phyloP scores from a whole-genome alignment of 2,888 invertebrate species.

The Acanthoscelides obtectus region DNA sequence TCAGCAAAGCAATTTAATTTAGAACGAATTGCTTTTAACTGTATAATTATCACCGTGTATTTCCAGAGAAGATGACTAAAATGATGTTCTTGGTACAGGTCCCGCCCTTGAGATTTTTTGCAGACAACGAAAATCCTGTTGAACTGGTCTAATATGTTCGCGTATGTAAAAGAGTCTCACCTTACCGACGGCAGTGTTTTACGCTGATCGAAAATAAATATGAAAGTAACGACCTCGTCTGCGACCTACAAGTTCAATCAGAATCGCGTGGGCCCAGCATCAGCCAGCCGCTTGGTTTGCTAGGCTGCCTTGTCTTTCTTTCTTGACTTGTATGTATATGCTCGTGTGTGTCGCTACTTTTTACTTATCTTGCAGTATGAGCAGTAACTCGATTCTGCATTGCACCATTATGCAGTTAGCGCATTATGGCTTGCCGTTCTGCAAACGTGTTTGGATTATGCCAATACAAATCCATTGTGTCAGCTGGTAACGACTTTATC shows the following conservation, averaged over 20 bases:
- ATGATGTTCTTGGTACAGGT: background rate
- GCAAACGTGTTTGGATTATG: too few relatives aligned
- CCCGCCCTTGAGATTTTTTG: background rate
- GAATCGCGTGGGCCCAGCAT: slow-evolving; percentile 27
- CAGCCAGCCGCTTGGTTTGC: too few relatives aligned
- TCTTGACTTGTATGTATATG: too few relatives aligned
- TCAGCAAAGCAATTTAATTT: too few relatives aligned
- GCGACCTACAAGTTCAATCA: slow-evolving; percentile 39
- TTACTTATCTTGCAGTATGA: too few relatives aligned
- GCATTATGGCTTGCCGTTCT: too few relatives aligned
- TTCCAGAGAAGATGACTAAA: background rate
- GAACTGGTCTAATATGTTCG: background rate
- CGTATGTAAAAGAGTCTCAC: background rate
- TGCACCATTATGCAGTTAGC: too few relatives aligned
- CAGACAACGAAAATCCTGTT: background rate
- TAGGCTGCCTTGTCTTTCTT: background rate
- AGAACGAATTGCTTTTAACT: too few relatives aligned
- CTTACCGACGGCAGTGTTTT: background rate
- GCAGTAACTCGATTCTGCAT: too few relatives aligned
- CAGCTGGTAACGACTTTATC: too few relatives aligned
- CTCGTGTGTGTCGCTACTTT: background rate
- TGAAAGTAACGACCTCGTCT: slow-evolving; percentile 40
- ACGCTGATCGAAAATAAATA: slow-evolving; percentile 18
- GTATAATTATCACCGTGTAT: too few relatives aligned
- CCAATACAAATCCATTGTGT: too few relatives aligned